Evolutionary conservation across 64 coral and sea anemone genomes (phyloP), one percentile per base, ranked within the genome.

Genomic region (Orbicella faveolata): DNA sequence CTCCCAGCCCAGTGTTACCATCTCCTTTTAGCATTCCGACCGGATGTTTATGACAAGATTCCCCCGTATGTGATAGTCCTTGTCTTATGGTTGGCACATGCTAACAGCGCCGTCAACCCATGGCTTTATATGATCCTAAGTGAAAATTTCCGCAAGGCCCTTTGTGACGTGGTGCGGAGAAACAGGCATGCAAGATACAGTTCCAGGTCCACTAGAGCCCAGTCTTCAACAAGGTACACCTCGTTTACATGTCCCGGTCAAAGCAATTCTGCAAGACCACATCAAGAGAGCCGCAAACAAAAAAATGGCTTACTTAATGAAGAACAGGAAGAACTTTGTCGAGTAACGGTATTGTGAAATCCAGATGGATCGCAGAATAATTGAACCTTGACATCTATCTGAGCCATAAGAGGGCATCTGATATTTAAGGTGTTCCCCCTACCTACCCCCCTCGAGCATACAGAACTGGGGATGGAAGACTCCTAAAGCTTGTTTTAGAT

Each of bases 101-200:
- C 84, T 0, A 92, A 92, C 74, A 86, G 81, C 37, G 90, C 82
- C 4, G 39, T 92, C 9, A 92, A 92, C 70, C 90, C 90, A 10
- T 82, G 79, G 73, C 75, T 92, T 57, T 92, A 87, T 16, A 52
- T 92, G 69, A 33, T 79, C 3, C 36, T 92, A 41, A 92, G 72
- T 20, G 74, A 68, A 18, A 78, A 87, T 19, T 87, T 92, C 17
- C 81, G 90, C 15, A 61, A 64, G 52, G 59, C 37, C 57, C 55
- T 92, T 48, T 1, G 34, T 51, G 81, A 68, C 9, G 9, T 67
- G 16, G 19, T 83, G 81, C 61, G 9, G 20, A 70, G 67, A 70
- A 26, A 67, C 23, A 67, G 6, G 25, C 20, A 70, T 70, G 30
- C 67, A 70, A 70, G 25, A 10, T 70, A 10, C 23, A 2, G 4